Percentiles rank a stretch among this genome's conserved stretches.
Conservation (phyloP, 2,888 invertebrate genomes). For the Leptothorax acervorum region DNA sequence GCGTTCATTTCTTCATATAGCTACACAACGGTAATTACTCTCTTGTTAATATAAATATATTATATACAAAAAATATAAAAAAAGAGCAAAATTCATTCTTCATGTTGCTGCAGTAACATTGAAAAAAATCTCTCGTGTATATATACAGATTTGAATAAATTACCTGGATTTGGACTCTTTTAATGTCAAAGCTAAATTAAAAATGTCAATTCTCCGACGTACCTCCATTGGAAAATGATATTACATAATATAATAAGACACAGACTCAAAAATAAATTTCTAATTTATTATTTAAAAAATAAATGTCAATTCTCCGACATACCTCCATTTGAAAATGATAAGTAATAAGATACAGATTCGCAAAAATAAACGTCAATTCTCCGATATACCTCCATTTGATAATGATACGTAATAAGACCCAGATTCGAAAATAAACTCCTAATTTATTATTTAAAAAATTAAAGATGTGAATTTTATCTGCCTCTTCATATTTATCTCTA, state of each 20-base stretch:
- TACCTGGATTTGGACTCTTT: background rate
- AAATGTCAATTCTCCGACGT: background rate
- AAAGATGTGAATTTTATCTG: background rate
- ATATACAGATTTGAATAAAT: background rate
- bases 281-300: background rate
- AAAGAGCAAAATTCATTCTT: background rate
- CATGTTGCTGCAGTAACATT: background rate
- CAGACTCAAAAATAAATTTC: too few species aligned
- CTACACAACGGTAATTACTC: background rate
- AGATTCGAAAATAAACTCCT: background rate
- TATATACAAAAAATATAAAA: background rate
- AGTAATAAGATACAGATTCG: too few species aligned
- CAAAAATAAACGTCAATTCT: background rate
- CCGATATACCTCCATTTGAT: background rate
- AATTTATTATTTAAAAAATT: slow-evolving; percentile 7
- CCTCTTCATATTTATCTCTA: background rate
- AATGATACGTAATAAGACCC: background rate
- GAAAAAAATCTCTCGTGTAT: background rate
- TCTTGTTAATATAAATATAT: slow-evolving; percentile 4
- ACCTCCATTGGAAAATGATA: background rate
- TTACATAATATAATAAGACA: background rate
- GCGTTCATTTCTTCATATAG: background rate
- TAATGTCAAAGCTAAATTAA: background rate
- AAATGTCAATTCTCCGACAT: too few species aligned
- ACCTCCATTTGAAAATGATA: too few species aligned